Evolutionary conservation across 2,797 vertebrate genomes (phyloP).

Genomic region (Huso huso): DNA sequence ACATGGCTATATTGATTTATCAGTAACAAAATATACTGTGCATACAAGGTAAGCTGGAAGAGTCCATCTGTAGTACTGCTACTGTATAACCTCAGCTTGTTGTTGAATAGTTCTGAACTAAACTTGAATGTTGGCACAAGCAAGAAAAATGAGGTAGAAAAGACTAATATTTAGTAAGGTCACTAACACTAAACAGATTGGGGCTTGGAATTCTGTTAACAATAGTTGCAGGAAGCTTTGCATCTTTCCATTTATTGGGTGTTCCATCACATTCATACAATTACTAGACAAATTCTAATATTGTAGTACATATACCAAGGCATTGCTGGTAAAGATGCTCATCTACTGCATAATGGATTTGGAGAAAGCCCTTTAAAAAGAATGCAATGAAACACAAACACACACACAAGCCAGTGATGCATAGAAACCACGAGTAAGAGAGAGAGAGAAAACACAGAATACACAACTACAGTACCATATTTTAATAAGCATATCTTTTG

Average conservation of each 20-base stretch:
- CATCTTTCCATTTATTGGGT: conserved; percentile 24
- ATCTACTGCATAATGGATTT: conserved; percentile 33
- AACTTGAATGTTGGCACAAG: conserved; percentile 46
- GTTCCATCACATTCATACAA: conserved; percentile 30
- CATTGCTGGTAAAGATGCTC: conserved; percentile 34
- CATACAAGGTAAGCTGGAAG: conserved; percentile 49
- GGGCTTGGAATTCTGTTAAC: conserved; percentile 36
- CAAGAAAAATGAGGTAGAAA: conserved; percentile 48
- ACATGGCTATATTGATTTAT: conserved; percentile 61
- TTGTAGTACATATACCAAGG: conserved; percentile 5
- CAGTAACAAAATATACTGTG: conserved; percentile 53
- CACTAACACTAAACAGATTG: conserved; percentile 52
- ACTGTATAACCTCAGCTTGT: conserved; percentile 47
- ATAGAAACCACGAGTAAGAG: conserved; percentile 43
- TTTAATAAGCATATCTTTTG: background rate
- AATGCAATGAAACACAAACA: conserved; percentile 39
- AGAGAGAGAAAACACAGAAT: conserved; percentile 37
- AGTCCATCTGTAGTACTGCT: conserved; percentile 34
- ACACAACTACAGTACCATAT: conserved; percentile 10
- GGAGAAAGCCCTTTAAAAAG: conserved; percentile 36
- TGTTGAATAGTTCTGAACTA: conserved; percentile 53
- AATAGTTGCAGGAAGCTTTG: conserved; percentile 2
- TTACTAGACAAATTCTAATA: conserved; percentile 24
- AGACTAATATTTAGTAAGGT: conserved; percentile 61
- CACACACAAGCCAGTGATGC: conserved; percentile 31